Evolutionary conservation across 1,140 invertebrate genomes (phyloP), one percentile per base, ranked within the genome.

Genomic region (Teleopsis dalmanni): DNA sequence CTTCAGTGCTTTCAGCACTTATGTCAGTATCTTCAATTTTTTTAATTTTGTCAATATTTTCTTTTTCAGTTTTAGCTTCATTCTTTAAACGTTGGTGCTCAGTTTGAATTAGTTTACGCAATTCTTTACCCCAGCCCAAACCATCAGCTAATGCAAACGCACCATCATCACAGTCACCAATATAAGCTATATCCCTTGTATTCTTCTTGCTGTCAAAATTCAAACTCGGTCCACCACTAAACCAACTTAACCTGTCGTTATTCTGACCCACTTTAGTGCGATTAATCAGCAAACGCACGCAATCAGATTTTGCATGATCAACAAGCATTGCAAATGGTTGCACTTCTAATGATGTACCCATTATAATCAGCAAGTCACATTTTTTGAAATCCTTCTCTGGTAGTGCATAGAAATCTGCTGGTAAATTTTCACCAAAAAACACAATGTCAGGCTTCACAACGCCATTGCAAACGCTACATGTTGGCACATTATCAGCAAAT

Each of bases 251-350:
- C 11, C 82, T 56, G 27, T 74, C 71, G 11, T 22, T 27, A 38
- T 40, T 36, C 35, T 76, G 72, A 5, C 85, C 85, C 14, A 79
- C 83, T 58, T 83, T 83, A 71, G 91, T 87, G 23, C 85, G 78
- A 66, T 94, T 94, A 23, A 94, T 91, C 1, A 95, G 73, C 1
- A 95, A 68, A 18, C 92, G 75, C 2, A 92, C 87, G 67, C 83
- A 85, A 16, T 57, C 57, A 14, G 54, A 58, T 54, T 72, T 74
- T 70, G 90, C 85, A 76, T 52, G 81, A 59, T 88, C 82, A 50
- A 90, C 75, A 5, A 96, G 75, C n/a, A 88, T 89, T n/a, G 91
- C 91, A 77, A 98, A 97, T 2, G 95, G 95, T 52, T 95, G 89
- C 1, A 98, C 93, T 55, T 85, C 83, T 37, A 98, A 76, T 14